Evolutionary conservation across 2,113 vertebrate species (phyloP), one percentile per base, ranked within the genome.

Genomic region (Speoplatyrhinus poulsoni): DNA sequence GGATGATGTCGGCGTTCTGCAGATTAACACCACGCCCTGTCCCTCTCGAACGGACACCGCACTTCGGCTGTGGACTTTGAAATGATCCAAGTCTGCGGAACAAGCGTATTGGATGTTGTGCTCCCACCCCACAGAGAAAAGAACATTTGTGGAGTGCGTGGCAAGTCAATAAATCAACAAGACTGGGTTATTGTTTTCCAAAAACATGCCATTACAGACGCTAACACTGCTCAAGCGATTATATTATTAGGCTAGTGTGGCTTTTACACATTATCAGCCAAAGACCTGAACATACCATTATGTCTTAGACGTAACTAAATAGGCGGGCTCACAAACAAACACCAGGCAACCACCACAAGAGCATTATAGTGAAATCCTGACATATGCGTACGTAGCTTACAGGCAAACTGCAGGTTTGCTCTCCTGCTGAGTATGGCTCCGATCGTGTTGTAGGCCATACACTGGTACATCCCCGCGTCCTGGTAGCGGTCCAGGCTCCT

Each of bases 21-120:
- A 98, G n/a, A 98, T 94, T 64, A 98, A 88, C 82, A 98, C 96
- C 0, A 98, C 96, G 1, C 96, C 96, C 86, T 98, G 96, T 52
- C 96, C 96, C 79, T 97, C 96, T 8, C 96, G 94, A 58, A 98
- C 96, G 0, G 96, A 98, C 79, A 98, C 96, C 0, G 94, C 89
- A 3, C 94, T 97, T 83, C 95, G 93, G 76, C 90, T 94, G 73
- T 93, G 95, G 50, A 82, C 94, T 90, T 95, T 94, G 76, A 95
- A 93, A 89, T 89, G 93, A 87, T 98, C 96, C 56, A 92, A 91
- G 83, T 96, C 96, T 98, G 89, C 33, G 78, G 19, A 48, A 47
- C 46, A 60, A n/a, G 15, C 1, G 36, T 46, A 19, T 19, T 15
- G 36, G 36, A 41, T 41, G 7, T 41, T 41, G 36, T 41, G 0